A percentile compares a stretch with the other conserved stretches of the same genome.
Evolutionary conservation across 2,888 invertebrate species (phyloP).

Genomic region (Gymnosoma rotundatum): DNA sequence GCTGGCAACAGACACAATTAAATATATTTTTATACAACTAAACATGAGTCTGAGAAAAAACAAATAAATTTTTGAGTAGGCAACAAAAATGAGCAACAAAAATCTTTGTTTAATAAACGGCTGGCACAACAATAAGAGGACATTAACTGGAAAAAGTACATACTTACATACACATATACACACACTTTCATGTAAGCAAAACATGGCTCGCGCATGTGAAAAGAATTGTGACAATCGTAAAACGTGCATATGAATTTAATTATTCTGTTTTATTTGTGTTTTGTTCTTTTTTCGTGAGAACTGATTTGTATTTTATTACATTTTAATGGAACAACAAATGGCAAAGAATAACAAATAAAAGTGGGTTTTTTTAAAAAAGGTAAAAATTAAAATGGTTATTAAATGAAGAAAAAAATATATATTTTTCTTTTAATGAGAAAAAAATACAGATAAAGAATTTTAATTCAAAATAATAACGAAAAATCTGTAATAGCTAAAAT

Average conservation of each 20-base stretch:
- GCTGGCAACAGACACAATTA: slow-evolving; percentile 30
- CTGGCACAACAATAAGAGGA: slow-evolving; percentile 17
- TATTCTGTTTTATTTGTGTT: slow-evolving; percentile 33
- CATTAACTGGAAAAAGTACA: slow-evolving; percentile 19
- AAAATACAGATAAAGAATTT: slow-evolving; percentile 17
- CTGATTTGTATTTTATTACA: slow-evolving; percentile 23
- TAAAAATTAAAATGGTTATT: slow-evolving; percentile 49
- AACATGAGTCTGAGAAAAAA: not conserved
- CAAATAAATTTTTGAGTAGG: no score
- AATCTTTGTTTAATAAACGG: slow-evolving; percentile 30
- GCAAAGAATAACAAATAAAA: not conserved
- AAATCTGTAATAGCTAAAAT: not conserved
- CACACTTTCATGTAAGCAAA: slow-evolving; percentile 19
- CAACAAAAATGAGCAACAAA: slow-evolving; percentile 49
- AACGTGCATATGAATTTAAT: slow-evolving; percentile 68
- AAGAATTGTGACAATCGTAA: slow-evolving; percentile 60
- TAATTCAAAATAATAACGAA: slow-evolving; percentile 38
- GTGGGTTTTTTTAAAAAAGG: slow-evolving; percentile 11
- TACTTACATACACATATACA: not conserved
- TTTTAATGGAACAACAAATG: slow-evolving; percentile 3
- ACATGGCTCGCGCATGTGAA: slow-evolving; percentile 44
- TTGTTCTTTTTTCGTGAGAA: not conserved
- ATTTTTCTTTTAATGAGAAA: not conserved
- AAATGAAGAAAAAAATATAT: slow-evolving; percentile 2
- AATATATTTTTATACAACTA: not conserved